Evolutionary conservation across 2,797 vertebrate genomes (phyloP), one percentile per base, ranked within the genome.

Genomic region (Odontamblyopus rebecca): DNA sequence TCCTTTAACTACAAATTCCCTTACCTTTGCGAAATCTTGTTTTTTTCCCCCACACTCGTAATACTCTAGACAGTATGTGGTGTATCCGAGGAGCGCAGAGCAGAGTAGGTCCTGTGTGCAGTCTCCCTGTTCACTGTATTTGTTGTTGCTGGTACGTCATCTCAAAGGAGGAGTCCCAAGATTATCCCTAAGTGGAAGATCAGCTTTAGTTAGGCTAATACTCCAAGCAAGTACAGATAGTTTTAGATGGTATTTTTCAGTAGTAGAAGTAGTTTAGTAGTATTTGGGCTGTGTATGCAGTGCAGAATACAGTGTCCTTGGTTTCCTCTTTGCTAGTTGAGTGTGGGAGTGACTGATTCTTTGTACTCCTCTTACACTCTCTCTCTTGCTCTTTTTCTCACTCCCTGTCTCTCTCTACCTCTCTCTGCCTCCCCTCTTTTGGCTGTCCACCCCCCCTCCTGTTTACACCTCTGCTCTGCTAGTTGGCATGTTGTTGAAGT

Each of bases 351-450:
- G 77, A 80, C 81, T 80, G 59, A 68, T 51, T 71, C 66, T 82
- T 71, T 80, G 72, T 79, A 66, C 74, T 61, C 68, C 59, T 81
- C 71, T 74, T 74, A 12, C 51, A 8, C 53, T 54, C 67, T 61
- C 27, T 74, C 57, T 9, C 35, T 9, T 23, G 23, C 59, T 81
- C 69, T 73, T 73, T 9, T 18, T 2, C 53, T 57, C 66, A 60
- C 27, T 75, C 83, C 87, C 81, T 75, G 3, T 48, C 44, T 1
- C 12, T 4, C 44, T 48, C 11, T 4, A 0, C 12, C 44, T 2
- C 27, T 74, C 84, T 87, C 81, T 75, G 6, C 9, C 27, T 76
- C 82, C 57, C 82, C 84, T 88, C 81, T 75, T 81, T 68, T 63
- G 48, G 41, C 70, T 78, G 67, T 63, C 60, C 57, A 67, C 75